phyloP scores from a whole-genome alignment of 1,140 invertebrate species.

The Paramacrobiotus metropolitanus region DNA sequence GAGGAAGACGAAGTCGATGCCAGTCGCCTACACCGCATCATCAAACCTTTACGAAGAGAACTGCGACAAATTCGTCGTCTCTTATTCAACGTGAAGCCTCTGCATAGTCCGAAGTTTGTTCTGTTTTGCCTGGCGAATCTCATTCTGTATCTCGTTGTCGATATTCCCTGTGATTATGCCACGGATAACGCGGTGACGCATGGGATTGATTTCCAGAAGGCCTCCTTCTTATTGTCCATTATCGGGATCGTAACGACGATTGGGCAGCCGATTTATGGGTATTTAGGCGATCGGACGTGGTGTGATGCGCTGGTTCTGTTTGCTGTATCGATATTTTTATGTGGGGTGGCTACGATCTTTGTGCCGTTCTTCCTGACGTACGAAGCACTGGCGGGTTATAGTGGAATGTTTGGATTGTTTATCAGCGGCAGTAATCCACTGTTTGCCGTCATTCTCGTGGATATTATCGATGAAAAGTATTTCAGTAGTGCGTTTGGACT shows the following conservation, averaged over 20 bases:
- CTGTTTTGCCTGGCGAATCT: conserved; percentile 5
- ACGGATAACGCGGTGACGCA: neutral
- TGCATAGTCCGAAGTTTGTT: neutral
- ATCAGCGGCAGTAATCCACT: conserved; percentile 67
- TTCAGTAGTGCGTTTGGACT: conserved; percentile 75
- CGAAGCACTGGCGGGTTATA: conserved; percentile 26
- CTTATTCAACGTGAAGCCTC: conserved; percentile 1
- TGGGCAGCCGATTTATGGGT: conserved; percentile 61
- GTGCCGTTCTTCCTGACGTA: conserved; percentile 45
- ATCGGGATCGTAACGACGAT: conserved; percentile 62
- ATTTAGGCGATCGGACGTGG: conserved; percentile 53
- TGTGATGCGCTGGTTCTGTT: conserved; percentile 47
- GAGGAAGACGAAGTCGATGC: neutral
- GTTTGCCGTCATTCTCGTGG: conserved; percentile 59
- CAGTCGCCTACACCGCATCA: neutral
- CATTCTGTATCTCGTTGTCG: neutral
- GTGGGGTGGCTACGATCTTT: conserved; percentile 40
- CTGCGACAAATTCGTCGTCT: conserved; percentile 2
- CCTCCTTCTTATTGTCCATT: conserved; percentile 53
- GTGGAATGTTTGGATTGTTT: conserved; percentile 44
- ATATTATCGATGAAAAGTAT: conserved; percentile 53
- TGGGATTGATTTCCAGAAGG: conserved; percentile 18
- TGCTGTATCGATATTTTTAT: conserved; percentile 47
- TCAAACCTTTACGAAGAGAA: neutral
- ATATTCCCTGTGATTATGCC: neutral